A percentile compares a stretch with the other conserved stretches of the same genome.
Conservation (phyloP, 2,888 invertebrate species). For the Cistogaster globosa region DNA sequence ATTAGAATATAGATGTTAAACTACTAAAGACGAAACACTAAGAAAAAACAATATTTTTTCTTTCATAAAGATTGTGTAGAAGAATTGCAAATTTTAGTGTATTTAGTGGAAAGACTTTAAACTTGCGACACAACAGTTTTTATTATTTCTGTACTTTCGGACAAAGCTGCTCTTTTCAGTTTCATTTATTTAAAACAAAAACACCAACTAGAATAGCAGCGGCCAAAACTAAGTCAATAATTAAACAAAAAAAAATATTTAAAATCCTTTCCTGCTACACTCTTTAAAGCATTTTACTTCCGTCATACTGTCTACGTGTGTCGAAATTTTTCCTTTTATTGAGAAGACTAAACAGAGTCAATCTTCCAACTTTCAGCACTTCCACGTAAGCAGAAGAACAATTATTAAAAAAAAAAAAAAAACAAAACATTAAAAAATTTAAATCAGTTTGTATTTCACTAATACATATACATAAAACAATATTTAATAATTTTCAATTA, state of each 20-base stretch:
- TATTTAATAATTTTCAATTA: slow-evolving; percentile 37
- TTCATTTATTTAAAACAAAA: slow-evolving; percentile 46
- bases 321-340: slow-evolving; percentile 31
- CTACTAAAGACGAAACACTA: slow-evolving; percentile 37
- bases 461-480: neutral
- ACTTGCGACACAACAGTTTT: slow-evolving; percentile 60
- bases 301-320: slow-evolving; percentile 11
- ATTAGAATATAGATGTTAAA: slow-evolving; percentile 65
- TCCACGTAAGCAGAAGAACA: slow-evolving; percentile 54
- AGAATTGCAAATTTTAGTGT: slow-evolving; percentile 63
- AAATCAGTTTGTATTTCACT: slow-evolving; percentile 42
- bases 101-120: slow-evolving; percentile 67
- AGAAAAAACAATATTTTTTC: slow-evolving; percentile 28
- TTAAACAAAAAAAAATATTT: slow-evolving; percentile 40
- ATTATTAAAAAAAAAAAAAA: slow-evolving; percentile 26
- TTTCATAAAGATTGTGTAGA: slow-evolving; percentile 57
- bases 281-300: slow-evolving; percentile 33
- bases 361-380: slow-evolving; percentile 63
- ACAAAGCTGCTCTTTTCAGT: slow-evolving; percentile 55
- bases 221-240: slow-evolving; percentile 61
- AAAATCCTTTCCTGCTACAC: slow-evolving; percentile 18
- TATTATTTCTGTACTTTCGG: slow-evolving; percentile 60
- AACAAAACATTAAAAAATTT: slow-evolving; percentile 25
- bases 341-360: slow-evolving; percentile 30
- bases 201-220: slow-evolving; percentile 48